Base-by-base conservation (phyloP, 2,797 vertebrate species). In the Paguma larvata region DNA sequence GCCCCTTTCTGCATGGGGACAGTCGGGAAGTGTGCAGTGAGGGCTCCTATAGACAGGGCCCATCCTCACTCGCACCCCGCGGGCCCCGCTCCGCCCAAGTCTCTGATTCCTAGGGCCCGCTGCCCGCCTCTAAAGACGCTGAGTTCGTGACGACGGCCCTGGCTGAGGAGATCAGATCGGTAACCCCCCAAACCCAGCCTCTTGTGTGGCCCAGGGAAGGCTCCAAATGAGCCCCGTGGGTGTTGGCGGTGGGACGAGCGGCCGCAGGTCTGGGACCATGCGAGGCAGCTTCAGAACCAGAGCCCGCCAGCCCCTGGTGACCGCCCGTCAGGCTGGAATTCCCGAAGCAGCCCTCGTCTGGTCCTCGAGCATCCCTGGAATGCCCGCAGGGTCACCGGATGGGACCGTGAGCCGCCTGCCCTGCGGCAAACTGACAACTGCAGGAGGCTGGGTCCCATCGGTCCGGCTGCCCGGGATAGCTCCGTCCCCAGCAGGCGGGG, bases 381-480 rank as follows among this genome's bases (percentile, higher is more conserved):
- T 34, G 32, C 16, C 23, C 0, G 0, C 79, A 34, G 7, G 19
- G 53, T 48, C 67, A 84, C 48, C 32, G 0, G 51, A 25, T 82
- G 65, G 34, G 65, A 46, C 6, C 9, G 38, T 4, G 15, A 67
- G 48, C 7, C 1, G 4, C 25, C 72, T 30, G 38, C 46, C 32
- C 30, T 5, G 4, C 30, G 16, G 53, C 23, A 62, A 23, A 68
- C 65, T 48, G n/a, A 48, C 3, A 1, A 34, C 41, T 68, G 14
- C 16, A 2, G 32, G 59, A 15, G 27, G 15, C 84, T 70, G 23
- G 63, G 18, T 7, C 73, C 16, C 25, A 25, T 38, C 59, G 51
- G 25, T 4, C 0, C 1, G 0, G 67, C 2, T 19, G 44, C 15
- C 59, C n/a, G 2, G 32, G 13, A 48, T 2, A 1, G 21, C 86